These are phyloP conservation scores for Oenanthe oenanthe DNA, from an alignment of 2,113 vertebrate genomes.

Conservation along the genomic window DNA sequence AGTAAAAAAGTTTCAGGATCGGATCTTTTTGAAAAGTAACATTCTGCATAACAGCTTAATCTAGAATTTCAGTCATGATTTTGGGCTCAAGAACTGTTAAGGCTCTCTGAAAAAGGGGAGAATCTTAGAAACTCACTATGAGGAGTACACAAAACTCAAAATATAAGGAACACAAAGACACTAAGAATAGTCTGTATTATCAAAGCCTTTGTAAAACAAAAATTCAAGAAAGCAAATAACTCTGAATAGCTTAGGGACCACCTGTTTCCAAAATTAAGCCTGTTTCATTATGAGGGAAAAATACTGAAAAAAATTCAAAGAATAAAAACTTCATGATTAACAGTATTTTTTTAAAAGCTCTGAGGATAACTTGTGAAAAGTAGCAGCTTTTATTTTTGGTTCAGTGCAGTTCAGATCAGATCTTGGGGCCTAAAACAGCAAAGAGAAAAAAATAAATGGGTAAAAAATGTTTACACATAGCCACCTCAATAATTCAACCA, in stretches of 20 bases:
- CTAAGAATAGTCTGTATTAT: not conserved
- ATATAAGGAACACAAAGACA: not conserved
- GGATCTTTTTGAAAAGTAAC: not conserved
- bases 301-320: not conserved
- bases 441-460: not conserved
- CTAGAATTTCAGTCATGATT: not conserved
- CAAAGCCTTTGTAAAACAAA: not conserved
- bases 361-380: not conserved
- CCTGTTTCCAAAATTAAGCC: not conserved
- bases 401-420: not conserved
- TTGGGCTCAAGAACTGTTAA: not conserved
- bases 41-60: not conserved
- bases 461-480: not conserved
- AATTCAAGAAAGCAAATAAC: not conserved
- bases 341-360: not conserved
- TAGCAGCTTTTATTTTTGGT: not conserved
- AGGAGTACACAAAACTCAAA: not conserved
- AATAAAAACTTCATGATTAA: not conserved
- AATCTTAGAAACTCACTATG: not conserved
- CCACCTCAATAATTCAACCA: not conserved
- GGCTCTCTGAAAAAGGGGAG: not conserved
- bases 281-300: fast-evolving
- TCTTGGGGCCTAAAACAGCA: not conserved
- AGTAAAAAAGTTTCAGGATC: not conserved
- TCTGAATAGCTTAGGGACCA: not conserved